Evolutionary conservation across 2,888 invertebrate genomes (phyloP).

Genomic region (Drosophila ustulata): DNA sequence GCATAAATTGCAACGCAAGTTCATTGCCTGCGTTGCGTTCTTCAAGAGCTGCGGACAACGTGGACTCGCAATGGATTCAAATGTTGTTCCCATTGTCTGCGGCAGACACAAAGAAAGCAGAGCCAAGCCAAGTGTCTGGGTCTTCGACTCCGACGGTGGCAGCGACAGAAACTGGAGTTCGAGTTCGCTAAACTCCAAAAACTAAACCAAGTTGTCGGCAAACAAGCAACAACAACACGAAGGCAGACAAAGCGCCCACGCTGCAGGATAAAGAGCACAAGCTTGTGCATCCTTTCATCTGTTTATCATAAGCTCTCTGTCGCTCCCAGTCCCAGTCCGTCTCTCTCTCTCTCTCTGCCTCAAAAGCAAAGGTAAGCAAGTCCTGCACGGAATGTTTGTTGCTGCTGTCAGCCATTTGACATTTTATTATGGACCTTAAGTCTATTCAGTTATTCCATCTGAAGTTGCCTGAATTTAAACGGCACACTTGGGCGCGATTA

Average conservation of each 20-base stretch:
- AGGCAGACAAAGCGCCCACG: slow-evolving; percentile 4
- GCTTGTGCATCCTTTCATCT: slow-evolving; percentile 47
- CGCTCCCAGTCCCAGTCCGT: background rate
- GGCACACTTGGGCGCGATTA: slow-evolving; percentile 69
- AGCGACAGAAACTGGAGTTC: slow-evolving; percentile 9
- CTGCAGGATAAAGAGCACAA: slow-evolving; percentile 38
- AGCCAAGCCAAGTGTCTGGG: slow-evolving; percentile 24
- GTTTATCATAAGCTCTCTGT: slow-evolving; percentile 33
- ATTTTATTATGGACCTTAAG: slow-evolving; percentile 44
- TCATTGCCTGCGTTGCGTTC: slow-evolving; percentile 21
- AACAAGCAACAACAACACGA: slow-evolving; percentile 25
- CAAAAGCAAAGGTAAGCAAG: slow-evolving; percentile 16
- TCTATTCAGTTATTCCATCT: slow-evolving; percentile 65
- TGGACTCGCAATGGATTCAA: slow-evolving; percentile 5
- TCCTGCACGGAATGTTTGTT: background rate
- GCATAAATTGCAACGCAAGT: slow-evolving; percentile 43
- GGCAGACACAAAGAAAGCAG: slow-evolving; percentile 56
- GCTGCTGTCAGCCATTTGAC: slow-evolving; percentile 34
- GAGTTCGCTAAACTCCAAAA: slow-evolving; percentile 70
- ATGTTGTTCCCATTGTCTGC: slow-evolving; percentile 26
- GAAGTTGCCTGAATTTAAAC: slow-evolving; percentile 31
- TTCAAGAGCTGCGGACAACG: slow-evolving; percentile 14
- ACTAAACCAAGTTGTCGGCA: slow-evolving; percentile 47
- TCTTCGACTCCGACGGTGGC: slow-evolving; percentile 40
- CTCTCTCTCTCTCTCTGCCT: too few relatives aligned